Evolutionary conservation across 1,140 invertebrate genomes (phyloP).

Genomic region (Sycophaga agraensis): DNA sequence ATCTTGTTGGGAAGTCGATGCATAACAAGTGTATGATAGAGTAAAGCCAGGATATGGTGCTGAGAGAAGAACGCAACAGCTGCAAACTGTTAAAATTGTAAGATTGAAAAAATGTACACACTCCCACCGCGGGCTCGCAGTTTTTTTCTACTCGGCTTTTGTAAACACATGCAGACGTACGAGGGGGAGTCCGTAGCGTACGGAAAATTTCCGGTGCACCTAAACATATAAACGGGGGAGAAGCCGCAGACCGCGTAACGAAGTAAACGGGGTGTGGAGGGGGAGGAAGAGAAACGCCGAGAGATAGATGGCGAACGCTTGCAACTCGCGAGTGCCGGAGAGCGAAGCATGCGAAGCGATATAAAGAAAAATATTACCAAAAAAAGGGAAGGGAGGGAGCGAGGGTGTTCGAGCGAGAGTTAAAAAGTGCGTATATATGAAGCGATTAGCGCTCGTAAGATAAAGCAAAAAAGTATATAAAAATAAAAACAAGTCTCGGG

Average conservation of each 20-base stretch:
- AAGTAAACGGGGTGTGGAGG: background rate
- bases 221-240: background rate
- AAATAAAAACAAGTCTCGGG: conserved; percentile 20
- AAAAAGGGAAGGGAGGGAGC: conserved; percentile 16
- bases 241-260: background rate
- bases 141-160: conserved; percentile 32
- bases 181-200: conserved; percentile 9
- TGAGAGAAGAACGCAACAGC: background rate
- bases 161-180: conserved; percentile 14
- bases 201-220: conserved; percentile 27
- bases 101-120: background rate
- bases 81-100: conserved; percentile 6
- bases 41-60: conserved; percentile 6
- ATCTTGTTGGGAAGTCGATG: conserved; percentile 14
- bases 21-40: background rate
- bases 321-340: too few species aligned
- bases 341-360: background rate
- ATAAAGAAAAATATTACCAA: conserved; percentile 19
- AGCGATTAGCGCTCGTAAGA: conserved; percentile 28
- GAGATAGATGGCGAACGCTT: background rate
- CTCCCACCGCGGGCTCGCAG: conserved; percentile 4
- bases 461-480: conserved; percentile 11
- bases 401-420: background rate
- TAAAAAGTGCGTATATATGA: conserved; percentile 27
- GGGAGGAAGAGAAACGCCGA: background rate